Conservation (phyloP, 2,113 vertebrate species). For the Mirounga angustirostris region DNA sequence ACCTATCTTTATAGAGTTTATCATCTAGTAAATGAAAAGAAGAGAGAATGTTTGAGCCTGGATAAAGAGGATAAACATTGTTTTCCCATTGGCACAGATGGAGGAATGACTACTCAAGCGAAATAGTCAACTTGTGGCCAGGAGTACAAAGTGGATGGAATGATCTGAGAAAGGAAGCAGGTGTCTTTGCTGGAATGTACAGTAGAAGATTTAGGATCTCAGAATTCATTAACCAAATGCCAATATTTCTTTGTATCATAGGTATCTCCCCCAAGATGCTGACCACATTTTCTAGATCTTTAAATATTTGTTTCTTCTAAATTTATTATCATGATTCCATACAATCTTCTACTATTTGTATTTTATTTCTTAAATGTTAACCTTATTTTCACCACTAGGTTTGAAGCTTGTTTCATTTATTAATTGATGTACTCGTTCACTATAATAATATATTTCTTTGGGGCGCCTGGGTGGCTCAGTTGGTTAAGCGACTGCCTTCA, state of each 20-base stretch:
- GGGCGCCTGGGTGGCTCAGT: too few species aligned
- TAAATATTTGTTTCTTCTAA: not conserved
- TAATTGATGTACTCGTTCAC: not conserved
- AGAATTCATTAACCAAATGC: not conserved
- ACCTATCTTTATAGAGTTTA: not conserved
- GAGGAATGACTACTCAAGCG: not conserved
- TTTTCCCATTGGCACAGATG: not conserved
- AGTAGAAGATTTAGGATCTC: not conserved
- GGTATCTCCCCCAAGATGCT: not conserved
- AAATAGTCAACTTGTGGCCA: not conserved
- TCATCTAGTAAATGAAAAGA: not conserved
- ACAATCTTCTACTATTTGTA: not conserved
- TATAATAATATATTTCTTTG: not conserved
- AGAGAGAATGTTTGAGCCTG: not conserved
- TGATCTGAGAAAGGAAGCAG: not conserved
- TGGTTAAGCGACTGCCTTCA: too few species aligned
- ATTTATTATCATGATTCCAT: not conserved
- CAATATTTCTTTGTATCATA: not conserved
- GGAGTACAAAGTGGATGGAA: not conserved
- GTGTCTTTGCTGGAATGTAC: not conserved
- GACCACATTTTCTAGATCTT: not conserved
- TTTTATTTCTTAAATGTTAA: not conserved
- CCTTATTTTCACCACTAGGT: not conserved
- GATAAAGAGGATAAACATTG: not conserved
- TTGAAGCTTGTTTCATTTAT: not conserved